Base-by-base conservation (phyloP, 1,140 invertebrate species). In the Bombus confusus region DNA sequence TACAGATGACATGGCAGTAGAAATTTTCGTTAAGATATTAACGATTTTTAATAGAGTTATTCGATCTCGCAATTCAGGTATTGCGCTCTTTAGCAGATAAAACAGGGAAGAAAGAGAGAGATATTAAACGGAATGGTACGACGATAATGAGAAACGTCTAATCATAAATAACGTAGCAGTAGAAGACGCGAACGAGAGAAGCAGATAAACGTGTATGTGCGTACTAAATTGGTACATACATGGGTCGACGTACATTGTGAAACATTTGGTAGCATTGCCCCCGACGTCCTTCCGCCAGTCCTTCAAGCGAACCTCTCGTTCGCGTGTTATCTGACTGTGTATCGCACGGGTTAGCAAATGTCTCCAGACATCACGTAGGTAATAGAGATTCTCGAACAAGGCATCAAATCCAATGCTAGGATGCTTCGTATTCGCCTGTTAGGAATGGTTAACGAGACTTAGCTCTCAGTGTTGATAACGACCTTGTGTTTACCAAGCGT, bases 381-480 rank as follows among this genome's bases (percentile, higher is more conserved):
- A 87, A 83, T 71, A 71, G 82, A 81, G 73, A 79, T 78, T 85
- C 88, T 89, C 88, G 78, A 90, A 85, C 90, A 79, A 87, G 87
- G 85, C 89, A 91, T 91, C 87, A 87, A 91, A 89, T 89, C 82
- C 90, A 91, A 91, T 85, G 86, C 76, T 68, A 91, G 88, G 83
- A 90, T 90, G 85, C 89, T 73, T 87, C 78, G 85, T 86, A 91
- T 91, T 89, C 86, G 86, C 87, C 87, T 89, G 90, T 91, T 91
- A 90, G 82, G 80, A 89, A 91, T 86, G 89, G 87, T 91, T 91
- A 91, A 91, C 90, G 87, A 88, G 90, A 88, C 90, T 91, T 89
- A 80, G 88, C 86, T 88, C 77, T 83, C 86, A 84, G 76, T 83
- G 86, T 75, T 88, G 89, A 90, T 90, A 90, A 90, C 88, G 66